Evolutionary conservation across 2,113 vertebrate genomes (phyloP).

Genomic region (Protobothrops flavoviridis): DNA sequence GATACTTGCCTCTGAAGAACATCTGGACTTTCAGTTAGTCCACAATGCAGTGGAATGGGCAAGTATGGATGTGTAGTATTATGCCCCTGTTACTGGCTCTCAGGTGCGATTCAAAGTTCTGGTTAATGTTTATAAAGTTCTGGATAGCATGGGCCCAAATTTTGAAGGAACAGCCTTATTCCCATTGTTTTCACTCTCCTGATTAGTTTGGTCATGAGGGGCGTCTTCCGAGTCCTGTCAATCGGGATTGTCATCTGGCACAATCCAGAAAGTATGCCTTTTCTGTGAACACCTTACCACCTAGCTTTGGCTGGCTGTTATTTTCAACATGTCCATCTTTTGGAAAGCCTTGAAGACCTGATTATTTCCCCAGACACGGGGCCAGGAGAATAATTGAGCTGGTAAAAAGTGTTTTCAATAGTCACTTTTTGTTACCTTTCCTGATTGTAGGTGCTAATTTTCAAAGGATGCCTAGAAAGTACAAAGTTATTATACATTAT

Average conservation of each 20-base stretch:
- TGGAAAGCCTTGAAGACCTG: not conserved
- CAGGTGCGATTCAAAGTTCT: not conserved
- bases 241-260: not conserved
- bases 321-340: not conserved
- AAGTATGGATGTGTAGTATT: not conserved
- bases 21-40: not conserved
- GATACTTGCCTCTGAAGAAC: not conserved
- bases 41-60: not conserved
- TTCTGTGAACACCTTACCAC: not conserved
- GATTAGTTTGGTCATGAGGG: not conserved
- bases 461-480: too few species aligned
- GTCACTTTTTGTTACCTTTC: not conserved
- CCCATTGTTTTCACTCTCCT: not conserved
- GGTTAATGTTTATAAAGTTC: not conserved
- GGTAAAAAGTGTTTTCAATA: not conserved
- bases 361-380: not conserved
- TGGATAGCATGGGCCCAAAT: not conserved
- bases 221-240: not conserved
- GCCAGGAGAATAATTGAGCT: not conserved
- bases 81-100: not conserved
- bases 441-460: too few species aligned
- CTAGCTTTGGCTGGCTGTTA: not conserved
- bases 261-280: not conserved
- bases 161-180: not conserved
- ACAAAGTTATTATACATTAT: too few species aligned